Percentiles rank a stretch among this genome's conserved stretches.
Conservation (phyloP, 2,113 vertebrate genomes). For the Thalassarche chlororhynchos region DNA sequence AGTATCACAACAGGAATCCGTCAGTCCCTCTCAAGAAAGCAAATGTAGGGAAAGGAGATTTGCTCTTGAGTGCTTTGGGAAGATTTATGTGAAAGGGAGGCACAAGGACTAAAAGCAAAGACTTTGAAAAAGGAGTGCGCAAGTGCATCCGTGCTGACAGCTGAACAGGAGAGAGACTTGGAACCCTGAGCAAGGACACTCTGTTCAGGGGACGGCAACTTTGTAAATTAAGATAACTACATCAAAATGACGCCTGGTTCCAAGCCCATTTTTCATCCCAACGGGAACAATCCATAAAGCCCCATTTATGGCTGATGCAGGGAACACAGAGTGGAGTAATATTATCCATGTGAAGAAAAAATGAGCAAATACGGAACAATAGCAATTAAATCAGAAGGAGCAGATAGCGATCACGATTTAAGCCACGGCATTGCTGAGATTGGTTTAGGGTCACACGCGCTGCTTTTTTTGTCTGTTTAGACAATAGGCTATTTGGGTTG, state of each 20-base stretch:
- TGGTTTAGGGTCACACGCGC: background rate
- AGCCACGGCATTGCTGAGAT: background rate
- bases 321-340: background rate
- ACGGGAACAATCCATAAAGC: background rate
- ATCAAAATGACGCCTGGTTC: background rate
- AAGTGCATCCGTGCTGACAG: background rate
- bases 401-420: background rate
- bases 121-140: background rate
- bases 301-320: background rate
- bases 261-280: conserved; percentile 12
- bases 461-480: background rate
- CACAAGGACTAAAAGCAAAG: conserved; percentile 6
- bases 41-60: background rate
- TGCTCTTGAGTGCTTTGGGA: background rate
- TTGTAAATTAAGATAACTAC: conserved; percentile 6
- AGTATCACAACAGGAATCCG: background rate
- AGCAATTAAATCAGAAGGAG: background rate
- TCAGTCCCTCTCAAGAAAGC: background rate
- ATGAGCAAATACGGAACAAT: background rate
- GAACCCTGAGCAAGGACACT: background rate
- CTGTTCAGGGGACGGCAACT: conserved; percentile 16
- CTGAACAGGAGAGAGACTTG: background rate
- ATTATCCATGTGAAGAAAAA: background rate
- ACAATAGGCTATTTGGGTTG: background rate
- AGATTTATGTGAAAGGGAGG: conserved; percentile 35